phyloP scores from a whole-genome alignment of 1,140 invertebrate species.

The Drosophila pseudoananassae region DNA sequence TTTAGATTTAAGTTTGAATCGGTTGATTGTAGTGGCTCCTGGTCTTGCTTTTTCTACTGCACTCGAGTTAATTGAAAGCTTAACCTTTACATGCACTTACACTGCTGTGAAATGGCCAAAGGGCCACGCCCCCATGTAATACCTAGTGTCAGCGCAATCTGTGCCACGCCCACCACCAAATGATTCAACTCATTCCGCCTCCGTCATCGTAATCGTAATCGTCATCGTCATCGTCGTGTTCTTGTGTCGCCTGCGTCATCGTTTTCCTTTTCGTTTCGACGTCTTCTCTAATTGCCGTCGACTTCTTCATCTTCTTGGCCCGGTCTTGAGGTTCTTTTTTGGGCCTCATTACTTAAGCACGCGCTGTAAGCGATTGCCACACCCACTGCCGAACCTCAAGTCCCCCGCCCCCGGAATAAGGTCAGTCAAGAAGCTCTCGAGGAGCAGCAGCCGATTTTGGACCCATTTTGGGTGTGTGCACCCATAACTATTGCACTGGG shows the following conservation, averaged over 20 bases:
- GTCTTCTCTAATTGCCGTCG: constrained; percentile 73
- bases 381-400: constrained; percentile 1
- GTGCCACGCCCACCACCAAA: constrained; percentile 36
- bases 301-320: constrained; percentile 39
- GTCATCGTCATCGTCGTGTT: constrained; percentile 15
- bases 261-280: constrained; percentile 31
- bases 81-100: constrained; percentile 62
- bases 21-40: constrained; percentile 22
- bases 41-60: constrained; percentile 13
- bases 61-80: constrained; percentile 74
- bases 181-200: constrained; percentile 55
- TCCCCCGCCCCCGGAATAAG: constrained; percentile 34
- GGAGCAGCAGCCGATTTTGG: constrained; percentile 20
- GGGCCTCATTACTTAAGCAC: constrained; percentile 76
- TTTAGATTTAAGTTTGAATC: constrained; percentile 54
- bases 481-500: background rate
- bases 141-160: constrained; percentile 54
- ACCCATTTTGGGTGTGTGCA: constrained; percentile 23
- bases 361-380: constrained; percentile 50
- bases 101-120: constrained; percentile 9
- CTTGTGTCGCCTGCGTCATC: constrained; percentile 11
- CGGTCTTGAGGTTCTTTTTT: constrained; percentile 13
- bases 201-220: constrained; percentile 25
- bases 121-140: constrained; percentile 43
- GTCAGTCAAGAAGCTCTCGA: constrained; percentile 32